Evolutionary conservation across 2,797 vertebrate genomes (phyloP).

Genomic region (Smutsia gigantea): DNA sequence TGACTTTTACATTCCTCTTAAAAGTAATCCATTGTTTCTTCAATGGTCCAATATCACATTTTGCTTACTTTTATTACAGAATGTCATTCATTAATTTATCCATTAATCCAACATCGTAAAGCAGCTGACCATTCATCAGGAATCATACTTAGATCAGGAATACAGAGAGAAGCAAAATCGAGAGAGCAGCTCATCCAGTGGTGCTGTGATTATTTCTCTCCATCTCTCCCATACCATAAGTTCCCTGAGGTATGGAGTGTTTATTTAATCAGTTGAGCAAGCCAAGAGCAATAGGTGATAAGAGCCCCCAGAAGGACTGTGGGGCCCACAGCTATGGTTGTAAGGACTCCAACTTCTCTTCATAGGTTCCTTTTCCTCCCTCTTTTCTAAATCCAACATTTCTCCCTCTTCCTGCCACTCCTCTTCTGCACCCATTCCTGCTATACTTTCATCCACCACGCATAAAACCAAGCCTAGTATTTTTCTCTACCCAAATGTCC

Average conservation of each 20-base stretch:
- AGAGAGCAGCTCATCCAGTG: neutral
- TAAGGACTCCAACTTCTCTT: neutral
- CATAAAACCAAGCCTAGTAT: neutral
- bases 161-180: neutral
- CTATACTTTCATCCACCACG: neutral
- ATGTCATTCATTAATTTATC: neutral
- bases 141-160: neutral
- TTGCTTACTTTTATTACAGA: neutral
- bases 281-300: neutral
- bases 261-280: slow-evolving; percentile 14
- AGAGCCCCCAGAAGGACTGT: neutral
- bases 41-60: neutral
- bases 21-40: neutral
- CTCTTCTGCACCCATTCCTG: neutral
- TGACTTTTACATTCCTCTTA: neutral
- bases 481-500: slow-evolving; percentile 31
- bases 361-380: neutral
- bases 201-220: neutral
- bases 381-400: neutral
- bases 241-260: neutral
- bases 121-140: neutral
- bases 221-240: neutral
- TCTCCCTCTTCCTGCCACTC: neutral
- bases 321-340: neutral
- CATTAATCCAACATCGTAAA: neutral